These are phyloP conservation scores for Mythimna vitellina DNA, from an alignment of 2,888 invertebrate species.

Conservation along the genomic window DNA sequence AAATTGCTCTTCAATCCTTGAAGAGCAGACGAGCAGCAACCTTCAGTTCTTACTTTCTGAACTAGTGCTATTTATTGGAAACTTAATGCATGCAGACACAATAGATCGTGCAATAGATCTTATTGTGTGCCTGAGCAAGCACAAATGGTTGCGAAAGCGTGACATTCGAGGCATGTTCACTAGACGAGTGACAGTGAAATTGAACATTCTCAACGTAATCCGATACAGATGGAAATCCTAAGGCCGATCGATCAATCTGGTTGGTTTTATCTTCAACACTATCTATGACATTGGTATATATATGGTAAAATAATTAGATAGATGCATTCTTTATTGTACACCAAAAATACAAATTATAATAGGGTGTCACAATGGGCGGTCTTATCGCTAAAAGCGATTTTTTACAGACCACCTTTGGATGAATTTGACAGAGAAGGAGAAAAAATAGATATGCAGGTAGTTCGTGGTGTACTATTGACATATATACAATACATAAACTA, in stretches of 20 bases:
- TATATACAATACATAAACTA: no score
- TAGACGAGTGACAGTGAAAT: constrained; percentile 52
- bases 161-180: constrained; percentile 37
- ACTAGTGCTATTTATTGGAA: constrained; percentile 12
- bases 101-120: constrained; percentile 18
- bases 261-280: constrained; percentile 3
- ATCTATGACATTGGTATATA: neutral
- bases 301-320: no score
- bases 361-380: no score
- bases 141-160: constrained; percentile 51
- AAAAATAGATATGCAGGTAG: no score
- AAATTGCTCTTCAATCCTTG: neutral
- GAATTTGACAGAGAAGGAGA: no score
- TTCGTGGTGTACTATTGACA: no score
- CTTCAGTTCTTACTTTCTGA: constrained; percentile 12
- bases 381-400: no score
- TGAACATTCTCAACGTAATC: constrained; percentile 47
- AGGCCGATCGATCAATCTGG: constrained; percentile 24
- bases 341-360: no score
- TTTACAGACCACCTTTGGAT: no score
- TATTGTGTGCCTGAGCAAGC: constrained; percentile 14
- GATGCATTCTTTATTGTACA: no score
- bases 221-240: constrained; percentile 37
- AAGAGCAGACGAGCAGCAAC: neutral
- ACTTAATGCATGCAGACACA: constrained; percentile 16